Conservation (phyloP, 1,140 invertebrate species). For the Psix sp. region DNA sequence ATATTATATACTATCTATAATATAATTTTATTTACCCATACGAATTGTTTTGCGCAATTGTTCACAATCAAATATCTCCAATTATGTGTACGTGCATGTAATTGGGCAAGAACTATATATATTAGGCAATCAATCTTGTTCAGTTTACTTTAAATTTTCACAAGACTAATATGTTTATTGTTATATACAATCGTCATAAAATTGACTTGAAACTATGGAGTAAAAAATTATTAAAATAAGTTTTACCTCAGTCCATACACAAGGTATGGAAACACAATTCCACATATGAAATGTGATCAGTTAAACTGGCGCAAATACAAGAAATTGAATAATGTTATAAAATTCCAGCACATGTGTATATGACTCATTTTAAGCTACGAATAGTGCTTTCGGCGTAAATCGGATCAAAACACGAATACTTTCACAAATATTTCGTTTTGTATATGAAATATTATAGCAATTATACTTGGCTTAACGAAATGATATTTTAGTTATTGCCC, state of each 20-base stretch:
- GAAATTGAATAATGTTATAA: slow-evolving; percentile 34
- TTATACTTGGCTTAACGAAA: no score
- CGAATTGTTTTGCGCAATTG: slow-evolving; percentile 17
- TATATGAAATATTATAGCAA: no score
- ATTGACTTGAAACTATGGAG: neutral
- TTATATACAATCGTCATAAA: slow-evolving; percentile 15
- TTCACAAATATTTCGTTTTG: slow-evolving; percentile 32
- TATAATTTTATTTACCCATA: slow-evolving; percentile 29
- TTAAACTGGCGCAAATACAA: no score
- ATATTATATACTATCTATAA: no score
- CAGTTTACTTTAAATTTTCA: neutral
- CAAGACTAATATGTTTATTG: slow-evolving; percentile 6
- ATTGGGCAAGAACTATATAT: slow-evolving; percentile 40
- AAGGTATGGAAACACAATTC: no score
- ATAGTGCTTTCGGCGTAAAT: slow-evolving; percentile 23
- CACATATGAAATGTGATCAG: no score
- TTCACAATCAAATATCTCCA: slow-evolving; percentile 31
- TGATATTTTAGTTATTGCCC: slow-evolving; percentile 45
- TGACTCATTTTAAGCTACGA: slow-evolving; percentile 31
- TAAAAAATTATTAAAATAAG: no score
- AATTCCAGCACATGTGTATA: slow-evolving; percentile 27
- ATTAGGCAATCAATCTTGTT: slow-evolving; percentile 5
- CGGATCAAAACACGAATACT: slow-evolving; percentile 36
- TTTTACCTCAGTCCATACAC: no score
- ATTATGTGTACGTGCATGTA: slow-evolving; percentile 33